Percentiles rank a stretch among this genome's conserved stretches.
Conservation (phyloP, 2,888 invertebrate species). For the Meghimatium bilineatum region DNA sequence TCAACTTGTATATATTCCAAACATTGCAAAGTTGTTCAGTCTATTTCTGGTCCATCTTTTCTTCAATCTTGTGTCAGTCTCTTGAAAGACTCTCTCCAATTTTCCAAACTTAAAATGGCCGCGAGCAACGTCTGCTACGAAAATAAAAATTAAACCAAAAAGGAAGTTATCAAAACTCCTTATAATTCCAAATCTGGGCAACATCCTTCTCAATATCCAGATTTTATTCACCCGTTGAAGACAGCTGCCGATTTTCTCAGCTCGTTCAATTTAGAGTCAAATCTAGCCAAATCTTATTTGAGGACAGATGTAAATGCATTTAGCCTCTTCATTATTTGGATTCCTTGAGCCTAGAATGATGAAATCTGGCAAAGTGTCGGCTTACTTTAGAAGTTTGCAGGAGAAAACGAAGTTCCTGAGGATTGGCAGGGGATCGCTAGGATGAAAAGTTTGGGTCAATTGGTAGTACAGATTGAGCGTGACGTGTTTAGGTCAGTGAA, state of each 20-base stretch:
- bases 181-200: not conserved
- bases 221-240: not conserved
- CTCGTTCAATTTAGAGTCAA: constrained; percentile 8
- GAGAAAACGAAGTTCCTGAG: not conserved
- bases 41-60: too few relatives aligned
- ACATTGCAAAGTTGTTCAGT: too few relatives aligned
- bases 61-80: too few relatives aligned
- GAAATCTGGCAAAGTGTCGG: constrained; percentile 16
- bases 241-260: constrained; percentile 6
- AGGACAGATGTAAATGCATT: constrained; percentile 10
- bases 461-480: too few relatives aligned
- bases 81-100: too few relatives aligned
- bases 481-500: too few relatives aligned
- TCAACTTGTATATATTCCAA: too few relatives aligned
- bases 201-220: not conserved
- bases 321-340: constrained; percentile 26
- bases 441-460: too few relatives aligned
- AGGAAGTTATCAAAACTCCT: not conserved
- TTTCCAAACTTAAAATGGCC: too few relatives aligned
- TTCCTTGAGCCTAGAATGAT: not conserved
- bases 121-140: too few relatives aligned
- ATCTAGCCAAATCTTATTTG: constrained; percentile 35
- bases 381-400: not conserved
- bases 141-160: not conserved
- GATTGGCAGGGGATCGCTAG: not conserved